Conservation (phyloP, 2,113 vertebrate species). For the Sapayoa aenigma region DNA sequence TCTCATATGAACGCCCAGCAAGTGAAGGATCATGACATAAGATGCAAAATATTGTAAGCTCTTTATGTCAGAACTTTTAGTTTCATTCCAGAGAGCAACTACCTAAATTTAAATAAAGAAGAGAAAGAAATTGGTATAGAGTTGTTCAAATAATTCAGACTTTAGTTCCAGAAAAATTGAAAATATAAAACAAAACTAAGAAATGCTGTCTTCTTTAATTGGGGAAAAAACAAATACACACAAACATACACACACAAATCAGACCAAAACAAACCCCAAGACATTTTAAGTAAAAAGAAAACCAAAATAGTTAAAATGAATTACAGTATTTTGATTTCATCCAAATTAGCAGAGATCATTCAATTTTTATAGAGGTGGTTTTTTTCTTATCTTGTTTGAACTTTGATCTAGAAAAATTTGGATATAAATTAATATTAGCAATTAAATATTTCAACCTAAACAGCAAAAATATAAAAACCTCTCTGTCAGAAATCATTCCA, state of each 20-base stretch:
- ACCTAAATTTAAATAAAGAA: not conserved
- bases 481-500: not conserved
- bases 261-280: not conserved
- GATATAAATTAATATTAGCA: not conserved
- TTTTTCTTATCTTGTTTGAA: not conserved
- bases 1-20: not conserved
- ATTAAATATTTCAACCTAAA: not conserved
- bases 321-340: not conserved
- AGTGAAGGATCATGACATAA: not conserved
- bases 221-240: not conserved
- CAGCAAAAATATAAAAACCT: not conserved
- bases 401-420: not conserved
- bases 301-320: not conserved
- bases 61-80: not conserved
- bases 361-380: not conserved
- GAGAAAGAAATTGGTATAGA: not conserved
- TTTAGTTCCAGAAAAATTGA: not conserved
- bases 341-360: not conserved
- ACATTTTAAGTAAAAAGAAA: not conserved
- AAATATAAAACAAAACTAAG: not conserved
- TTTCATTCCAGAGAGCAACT: not conserved
- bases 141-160: not conserved
- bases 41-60: not conserved
- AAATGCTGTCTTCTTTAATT: not conserved
- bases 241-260: not conserved